Percentiles rank a stretch among this genome's conserved stretches.
These are phyloP conservation scores for Drosophila antonietae DNA, from an alignment of 2,888 invertebrate species.

Conservation along the genomic window DNA sequence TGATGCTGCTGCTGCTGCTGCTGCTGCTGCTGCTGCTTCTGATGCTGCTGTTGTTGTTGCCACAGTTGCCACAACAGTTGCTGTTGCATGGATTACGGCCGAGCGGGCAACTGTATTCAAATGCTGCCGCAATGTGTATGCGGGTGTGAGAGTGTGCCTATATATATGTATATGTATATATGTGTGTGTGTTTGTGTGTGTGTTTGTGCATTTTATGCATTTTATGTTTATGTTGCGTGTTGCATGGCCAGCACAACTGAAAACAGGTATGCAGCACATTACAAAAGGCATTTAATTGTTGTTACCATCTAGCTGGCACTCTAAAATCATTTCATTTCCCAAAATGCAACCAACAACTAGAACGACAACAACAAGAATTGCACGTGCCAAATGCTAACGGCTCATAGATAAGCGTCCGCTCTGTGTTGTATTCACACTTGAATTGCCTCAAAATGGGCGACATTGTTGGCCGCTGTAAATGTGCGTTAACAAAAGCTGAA, in stretches of 20 bases:
- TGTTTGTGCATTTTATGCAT: conserved; percentile 60
- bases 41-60: conserved; percentile 22
- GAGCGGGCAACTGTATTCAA: conserved; percentile 50
- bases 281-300: conserved; percentile 74
- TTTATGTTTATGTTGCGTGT: conserved; percentile 60
- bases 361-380: conserved; percentile 42
- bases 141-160: not conserved
- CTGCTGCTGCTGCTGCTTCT: conserved; percentile 3
- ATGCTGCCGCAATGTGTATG: conserved; percentile 20
- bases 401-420: conserved; percentile 56
- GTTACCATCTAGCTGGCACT: conserved; percentile 65
- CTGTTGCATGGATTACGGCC: conserved; percentile 62
- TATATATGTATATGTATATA: too few species aligned
- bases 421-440: conserved; percentile 5
- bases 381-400: conserved; percentile 63
- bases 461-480: not conserved
- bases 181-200: too few species aligned
- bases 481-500: conserved; percentile 15
- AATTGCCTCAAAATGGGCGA: conserved; percentile 33
- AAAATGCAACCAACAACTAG: conserved; percentile 30
- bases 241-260: conserved; percentile 48
- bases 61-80: conserved; percentile 7
- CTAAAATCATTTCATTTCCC: conserved; percentile 72
- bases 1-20: conserved; percentile 6
- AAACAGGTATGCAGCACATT: conserved; percentile 74